These are phyloP conservation scores for Bibio marci DNA, from an alignment of 2,888 invertebrate genomes.

Conservation along the genomic window DNA sequence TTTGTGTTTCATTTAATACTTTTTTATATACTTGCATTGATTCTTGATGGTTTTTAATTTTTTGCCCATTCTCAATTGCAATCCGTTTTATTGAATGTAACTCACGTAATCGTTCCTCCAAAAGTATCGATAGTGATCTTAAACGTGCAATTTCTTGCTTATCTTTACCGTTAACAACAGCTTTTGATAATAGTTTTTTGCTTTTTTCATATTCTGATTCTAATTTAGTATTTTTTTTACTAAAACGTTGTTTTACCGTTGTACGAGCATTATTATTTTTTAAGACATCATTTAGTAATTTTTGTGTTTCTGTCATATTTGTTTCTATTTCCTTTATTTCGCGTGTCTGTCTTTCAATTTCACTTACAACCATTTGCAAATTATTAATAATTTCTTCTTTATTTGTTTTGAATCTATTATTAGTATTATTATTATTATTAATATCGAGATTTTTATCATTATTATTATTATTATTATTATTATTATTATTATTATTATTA, in stretches of 20 bases:
- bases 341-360: slow-evolving; percentile 46
- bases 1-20: slow-evolving; percentile 55
- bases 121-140: slow-evolving; percentile 29
- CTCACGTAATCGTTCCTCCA: slow-evolving; percentile 34
- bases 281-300: slow-evolving; percentile 49
- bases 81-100: slow-evolving; percentile 37
- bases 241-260: slow-evolving; percentile 38
- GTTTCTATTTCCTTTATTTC: slow-evolving; percentile 51
- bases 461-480: no score
- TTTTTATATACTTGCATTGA: slow-evolving; percentile 57
- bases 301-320: slow-evolving; percentile 55
- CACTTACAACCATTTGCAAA: slow-evolving; percentile 26
- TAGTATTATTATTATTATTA: no score
- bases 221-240: slow-evolving; percentile 42
- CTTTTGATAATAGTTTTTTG: slow-evolving; percentile 36
- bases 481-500: no score
- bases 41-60: slow-evolving; percentile 52
- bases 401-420: no score
- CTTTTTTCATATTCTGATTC: slow-evolving; percentile 41
- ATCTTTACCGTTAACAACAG: slow-evolving; percentile 30
- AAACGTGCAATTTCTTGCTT: slow-evolving; percentile 28
- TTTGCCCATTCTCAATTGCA: slow-evolving; percentile 42
- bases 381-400: slow-evolving; percentile 24
- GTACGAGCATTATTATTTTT: slow-evolving; percentile 38
- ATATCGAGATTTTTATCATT: no score